Conservation (phyloP, 2,888 invertebrate species). For the Aleiodes alternator region DNA sequence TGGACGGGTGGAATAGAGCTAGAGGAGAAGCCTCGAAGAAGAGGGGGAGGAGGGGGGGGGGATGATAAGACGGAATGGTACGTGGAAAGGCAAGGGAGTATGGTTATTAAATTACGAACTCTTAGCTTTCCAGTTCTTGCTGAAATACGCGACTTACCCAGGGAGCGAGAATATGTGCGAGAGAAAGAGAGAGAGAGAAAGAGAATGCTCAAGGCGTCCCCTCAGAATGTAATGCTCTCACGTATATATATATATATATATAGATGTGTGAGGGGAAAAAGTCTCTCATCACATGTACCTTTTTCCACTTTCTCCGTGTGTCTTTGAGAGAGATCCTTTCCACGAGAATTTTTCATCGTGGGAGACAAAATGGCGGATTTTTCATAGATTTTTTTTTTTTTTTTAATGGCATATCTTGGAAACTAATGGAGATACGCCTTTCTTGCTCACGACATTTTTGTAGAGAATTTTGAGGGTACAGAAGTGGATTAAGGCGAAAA, state of each 20-base stretch:
- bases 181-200: conserved; percentile 5
- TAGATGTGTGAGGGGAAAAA: neutral
- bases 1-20: conserved; percentile 40
- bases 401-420: no score
- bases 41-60: conserved; percentile 41
- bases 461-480: no score
- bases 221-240: conserved; percentile 31
- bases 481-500: no score
- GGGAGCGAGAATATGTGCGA: conserved; percentile 26
- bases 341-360: neutral
- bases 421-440: no score
- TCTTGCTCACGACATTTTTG: no score
- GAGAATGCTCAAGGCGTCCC: neutral
- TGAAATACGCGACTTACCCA: conserved; percentile 65
- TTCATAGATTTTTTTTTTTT: no score
- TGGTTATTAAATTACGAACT: conserved; percentile 74
- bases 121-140: conserved; percentile 73
- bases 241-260: neutral
- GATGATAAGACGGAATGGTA: conserved; percentile 47
- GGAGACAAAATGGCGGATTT: no score
- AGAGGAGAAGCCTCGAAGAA: conserved; percentile 20
- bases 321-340: conserved; percentile 1
- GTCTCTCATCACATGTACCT: conserved; percentile 21
- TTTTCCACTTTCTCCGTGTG: neutral
- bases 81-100: conserved; percentile 63